phyloP scores from a whole-genome alignment of 2,888 invertebrate species.

The Agrilus cyanescens region DNA sequence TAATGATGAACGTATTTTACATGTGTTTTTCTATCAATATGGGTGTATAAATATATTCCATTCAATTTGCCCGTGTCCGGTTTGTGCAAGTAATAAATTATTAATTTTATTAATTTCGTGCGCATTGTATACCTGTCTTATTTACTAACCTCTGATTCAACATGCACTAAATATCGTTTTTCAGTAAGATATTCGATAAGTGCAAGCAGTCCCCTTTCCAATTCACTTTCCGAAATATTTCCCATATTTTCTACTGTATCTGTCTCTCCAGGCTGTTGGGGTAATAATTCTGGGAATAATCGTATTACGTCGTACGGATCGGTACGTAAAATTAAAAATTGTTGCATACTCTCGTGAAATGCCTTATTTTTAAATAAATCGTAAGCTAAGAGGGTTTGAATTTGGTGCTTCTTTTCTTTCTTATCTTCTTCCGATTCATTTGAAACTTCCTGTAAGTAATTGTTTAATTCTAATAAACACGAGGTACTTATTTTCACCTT shows the following conservation, averaged over 20 bases:
- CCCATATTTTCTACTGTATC: conserved; percentile 34
- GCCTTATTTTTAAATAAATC: conserved; percentile 82
- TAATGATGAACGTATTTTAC: no score
- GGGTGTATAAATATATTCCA: no score
- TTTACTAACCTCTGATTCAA: conserved; percentile 29
- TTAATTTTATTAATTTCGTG: no score
- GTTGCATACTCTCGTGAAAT: conserved; percentile 82
- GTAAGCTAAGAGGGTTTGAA: conserved; percentile 82
- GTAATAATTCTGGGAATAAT: conserved; percentile 76
- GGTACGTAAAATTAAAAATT: conserved; percentile 79
- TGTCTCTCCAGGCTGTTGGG: conserved; percentile 32
- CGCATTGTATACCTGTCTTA: no score
- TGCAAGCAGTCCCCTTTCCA: conserved; percentile 78
- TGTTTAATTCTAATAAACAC: conserved; percentile 3
- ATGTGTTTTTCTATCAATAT: no score
- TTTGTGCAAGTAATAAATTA: no score
- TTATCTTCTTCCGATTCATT: conserved; percentile 73
- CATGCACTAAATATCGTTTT: conserved; percentile 47
- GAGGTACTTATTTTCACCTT: background rate
- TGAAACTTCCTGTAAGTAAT: conserved; percentile 58
- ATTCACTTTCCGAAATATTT: conserved; percentile 66
- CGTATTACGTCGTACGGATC: conserved; percentile 94
- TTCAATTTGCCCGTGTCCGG: no score
- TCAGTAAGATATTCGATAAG: conserved; percentile 83
- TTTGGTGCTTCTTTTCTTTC: conserved; percentile 68